phyloP scores from a whole-genome alignment of 2,113 vertebrate species.

The Athene cunicularia region DNA sequence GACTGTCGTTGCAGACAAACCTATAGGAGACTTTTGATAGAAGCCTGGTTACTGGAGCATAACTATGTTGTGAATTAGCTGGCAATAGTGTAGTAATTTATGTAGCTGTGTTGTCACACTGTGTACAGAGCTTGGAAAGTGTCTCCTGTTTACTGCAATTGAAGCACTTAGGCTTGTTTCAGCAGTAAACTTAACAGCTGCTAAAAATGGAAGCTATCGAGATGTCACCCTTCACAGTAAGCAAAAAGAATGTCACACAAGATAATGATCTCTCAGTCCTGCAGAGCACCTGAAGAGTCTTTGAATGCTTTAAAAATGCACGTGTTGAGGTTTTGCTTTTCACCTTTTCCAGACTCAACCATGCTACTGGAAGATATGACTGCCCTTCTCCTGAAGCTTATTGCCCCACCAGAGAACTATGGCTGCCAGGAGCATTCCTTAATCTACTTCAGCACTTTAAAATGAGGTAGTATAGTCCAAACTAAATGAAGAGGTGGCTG shows the following conservation, averaged over 20 bases:
- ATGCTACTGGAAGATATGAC: background rate
- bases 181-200: conserved; percentile 17
- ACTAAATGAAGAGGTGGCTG: background rate
- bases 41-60: background rate
- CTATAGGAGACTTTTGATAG: background rate
- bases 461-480: background rate
- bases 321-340: background rate
- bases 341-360: background rate
- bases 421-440: background rate
- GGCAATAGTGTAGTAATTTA: background rate
- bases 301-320: background rate
- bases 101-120: background rate
- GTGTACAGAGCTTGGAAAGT: background rate
- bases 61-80: background rate
- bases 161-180: conserved; percentile 44
- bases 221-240: background rate
- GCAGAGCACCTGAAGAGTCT: background rate
- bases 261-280: background rate
- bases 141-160: background rate
- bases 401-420: background rate
- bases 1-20: background rate
- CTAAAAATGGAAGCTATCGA: conserved; percentile 25
- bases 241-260: conserved; percentile 1
- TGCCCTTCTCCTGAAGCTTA: background rate
- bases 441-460: background rate